Base-by-base conservation (phyloP, 2,113 vertebrate genomes). In the Sporophila hypoxantha region DNA sequence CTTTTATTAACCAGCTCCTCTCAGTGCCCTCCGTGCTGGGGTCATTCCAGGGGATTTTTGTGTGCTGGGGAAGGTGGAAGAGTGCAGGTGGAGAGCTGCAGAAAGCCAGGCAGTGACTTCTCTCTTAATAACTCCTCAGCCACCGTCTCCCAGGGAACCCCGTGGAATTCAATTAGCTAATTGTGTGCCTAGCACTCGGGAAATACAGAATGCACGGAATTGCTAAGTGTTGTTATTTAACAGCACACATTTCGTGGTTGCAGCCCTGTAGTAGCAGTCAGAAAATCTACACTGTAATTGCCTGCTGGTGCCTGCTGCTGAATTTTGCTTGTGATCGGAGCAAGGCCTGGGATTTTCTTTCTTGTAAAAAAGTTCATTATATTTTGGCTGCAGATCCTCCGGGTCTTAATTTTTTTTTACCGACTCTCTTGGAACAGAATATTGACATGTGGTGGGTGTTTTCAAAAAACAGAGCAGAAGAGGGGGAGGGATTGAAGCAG, bases 141-240 rank as follows among this genome's bases (percentile, higher is more conserved):
- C 25, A 10, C 92, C 29, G 84, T 90, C 92, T 94, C 95, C 93
- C 92, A 87, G 93, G 92, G 94, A 95, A 94, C 86, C 88, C 88
- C 84, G 90, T 94, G 93, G 87, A 91, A 91, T 92, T 94, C 93
- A 93, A 94, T 95, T 96, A 96, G 94, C 93, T 95, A 95, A 96
- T 94, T 94, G 92, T 89, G 85, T 49, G 91, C 91, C 84, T 92
- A 70, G 92, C 76, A 37, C 93, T 92, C 36, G 5, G 7, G 86
- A 85, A 94, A 95, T 91, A 91, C 18, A 53, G 92, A 76, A 80
- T 77, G 82, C 88, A 71, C 71, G 41, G 88, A 89, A 88, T 79
- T 53, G 69, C 84, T 85, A 93, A 94, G 82, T 90, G 91, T 90
- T 88, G 71, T 91, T 95, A 85, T 93, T 93, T 95, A 95, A 94